These are phyloP conservation scores for Pteria penguin DNA, from an alignment of 2,888 invertebrate species.

Conservation along the genomic window DNA sequence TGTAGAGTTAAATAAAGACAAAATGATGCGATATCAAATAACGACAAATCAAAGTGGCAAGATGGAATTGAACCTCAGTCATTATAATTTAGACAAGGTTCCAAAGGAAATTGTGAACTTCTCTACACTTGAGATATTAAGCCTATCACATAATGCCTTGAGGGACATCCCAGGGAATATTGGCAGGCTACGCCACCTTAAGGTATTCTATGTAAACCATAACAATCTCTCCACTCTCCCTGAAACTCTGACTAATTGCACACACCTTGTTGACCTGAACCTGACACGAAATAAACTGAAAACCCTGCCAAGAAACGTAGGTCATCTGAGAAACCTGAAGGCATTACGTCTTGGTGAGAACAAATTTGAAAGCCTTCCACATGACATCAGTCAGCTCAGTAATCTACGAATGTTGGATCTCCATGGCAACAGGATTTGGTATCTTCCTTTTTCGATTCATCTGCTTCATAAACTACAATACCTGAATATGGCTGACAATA, in stretches of 20 bases:
- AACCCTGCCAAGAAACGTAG: conserved; percentile 34
- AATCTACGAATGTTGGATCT: conserved; percentile 72
- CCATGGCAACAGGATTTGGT: conserved; percentile 74
- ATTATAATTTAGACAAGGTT: conserved; percentile 58
- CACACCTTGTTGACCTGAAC: conserved; percentile 65
- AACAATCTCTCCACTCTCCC: conserved; percentile 71
- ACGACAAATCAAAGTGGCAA: conserved; percentile 49
- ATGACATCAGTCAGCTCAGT: conserved; percentile 70
- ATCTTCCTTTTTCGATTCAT: conserved; percentile 72
- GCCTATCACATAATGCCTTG: conserved; percentile 71
- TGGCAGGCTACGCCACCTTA: conserved; percentile 67
- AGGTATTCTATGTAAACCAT: conserved; percentile 65
- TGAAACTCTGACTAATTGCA: conserved; percentile 76
- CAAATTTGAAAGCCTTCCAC: conserved; percentile 73
- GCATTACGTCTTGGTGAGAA: conserved; percentile 71
- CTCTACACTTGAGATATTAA: conserved; percentile 69
- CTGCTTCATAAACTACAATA: conserved; percentile 66
- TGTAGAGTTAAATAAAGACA: not conserved
- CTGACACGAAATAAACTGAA: conserved; percentile 67
- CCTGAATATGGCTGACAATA: conserved; percentile 73
- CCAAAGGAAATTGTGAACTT: conserved; percentile 71
- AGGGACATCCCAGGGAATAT: conserved; percentile 67
- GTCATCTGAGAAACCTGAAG: conserved; percentile 33
- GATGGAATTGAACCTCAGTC: conserved; percentile 68
- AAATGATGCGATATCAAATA: conserved; percentile 1